phyloP scores from a whole-genome alignment of 2,797 vertebrate genomes.

The Gymnocypris eckloni region DNA sequence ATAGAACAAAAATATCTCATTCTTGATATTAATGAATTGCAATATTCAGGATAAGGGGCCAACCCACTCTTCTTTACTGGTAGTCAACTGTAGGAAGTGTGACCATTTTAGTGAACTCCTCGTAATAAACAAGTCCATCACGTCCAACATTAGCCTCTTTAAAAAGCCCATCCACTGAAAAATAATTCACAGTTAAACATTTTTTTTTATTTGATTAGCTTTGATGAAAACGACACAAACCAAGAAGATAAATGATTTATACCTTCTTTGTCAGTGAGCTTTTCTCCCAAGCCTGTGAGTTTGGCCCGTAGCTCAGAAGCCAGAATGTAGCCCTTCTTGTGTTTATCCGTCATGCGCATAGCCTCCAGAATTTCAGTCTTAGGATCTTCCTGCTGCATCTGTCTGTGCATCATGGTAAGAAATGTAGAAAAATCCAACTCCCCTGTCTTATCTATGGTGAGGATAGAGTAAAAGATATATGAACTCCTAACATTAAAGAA shows the following conservation, averaged over 20 bases:
- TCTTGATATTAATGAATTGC: constrained; percentile 9
- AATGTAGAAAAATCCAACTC: constrained; percentile 95
- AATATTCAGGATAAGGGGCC: background rate
- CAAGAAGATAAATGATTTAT: constrained; percentile 22
- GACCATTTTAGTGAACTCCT: constrained; percentile 85
- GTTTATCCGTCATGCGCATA: constrained; percentile 90
- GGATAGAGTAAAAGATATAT: constrained; percentile 19
- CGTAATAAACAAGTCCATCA: constrained; percentile 83
- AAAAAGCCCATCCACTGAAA: constrained; percentile 91
- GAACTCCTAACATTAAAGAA: background rate
- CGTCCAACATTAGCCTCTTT: constrained; percentile 83
- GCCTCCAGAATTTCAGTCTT: constrained; percentile 89
- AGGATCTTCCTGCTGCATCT: constrained; percentile 93
- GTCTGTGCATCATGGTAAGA: constrained; percentile 92
- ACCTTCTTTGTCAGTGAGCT: constrained; percentile 92
- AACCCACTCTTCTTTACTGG: constrained; percentile 66
- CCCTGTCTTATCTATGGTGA: constrained; percentile 76
- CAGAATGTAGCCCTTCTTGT: constrained; percentile 86
- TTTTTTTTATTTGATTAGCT: background rate
- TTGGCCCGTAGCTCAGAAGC: constrained; percentile 87
- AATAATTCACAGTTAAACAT: constrained; percentile 10
- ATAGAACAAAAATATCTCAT: constrained; percentile 2
- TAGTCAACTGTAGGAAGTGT: constrained; percentile 84
- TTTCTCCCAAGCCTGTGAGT: constrained; percentile 90
- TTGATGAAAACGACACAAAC: background rate